A percentile compares a stretch with the other conserved stretches of the same genome.
Conservation (phyloP, 2,113 vertebrate genomes). For the Ceyx melanurus region DNA sequence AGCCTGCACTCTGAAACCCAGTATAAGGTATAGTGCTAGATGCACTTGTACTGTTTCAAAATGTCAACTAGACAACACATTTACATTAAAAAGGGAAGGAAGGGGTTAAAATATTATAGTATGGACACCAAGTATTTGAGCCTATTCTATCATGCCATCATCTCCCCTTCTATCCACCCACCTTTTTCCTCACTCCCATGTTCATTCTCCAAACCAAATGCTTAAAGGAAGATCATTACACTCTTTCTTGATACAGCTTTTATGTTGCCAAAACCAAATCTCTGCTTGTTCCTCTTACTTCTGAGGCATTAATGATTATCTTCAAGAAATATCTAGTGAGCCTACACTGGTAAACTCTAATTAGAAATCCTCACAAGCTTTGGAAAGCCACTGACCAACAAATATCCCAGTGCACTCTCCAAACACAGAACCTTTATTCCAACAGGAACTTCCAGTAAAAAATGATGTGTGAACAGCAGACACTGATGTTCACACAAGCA, state of each 20-base stretch:
- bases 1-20: background rate
- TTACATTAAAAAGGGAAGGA: background rate
- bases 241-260: background rate
- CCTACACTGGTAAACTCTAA: conserved; percentile 12
- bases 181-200: background rate
- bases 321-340: conserved; percentile 7
- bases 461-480: conserved; percentile 77
- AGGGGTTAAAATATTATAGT: background rate
- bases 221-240: background rate
- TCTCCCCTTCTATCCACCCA: background rate
- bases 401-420: conserved; percentile 56
- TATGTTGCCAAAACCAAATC: background rate
- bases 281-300: background rate
- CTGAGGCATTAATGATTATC: conserved; percentile 42
- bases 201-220: background rate
- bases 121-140: conserved; percentile 11
- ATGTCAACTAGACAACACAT: background rate
- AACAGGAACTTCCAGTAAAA: conserved; percentile 73
- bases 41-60: background rate
- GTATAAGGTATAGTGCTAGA: background rate
- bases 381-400: conserved; percentile 63
- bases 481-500: conserved; percentile 78
- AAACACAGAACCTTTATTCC: conserved; percentile 78
- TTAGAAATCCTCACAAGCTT: conserved; percentile 53
- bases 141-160: background rate